Evolutionary conservation across 2,888 invertebrate genomes (phyloP), one percentile per base, ranked within the genome.

Genomic region (Oligia strigilis): DNA sequence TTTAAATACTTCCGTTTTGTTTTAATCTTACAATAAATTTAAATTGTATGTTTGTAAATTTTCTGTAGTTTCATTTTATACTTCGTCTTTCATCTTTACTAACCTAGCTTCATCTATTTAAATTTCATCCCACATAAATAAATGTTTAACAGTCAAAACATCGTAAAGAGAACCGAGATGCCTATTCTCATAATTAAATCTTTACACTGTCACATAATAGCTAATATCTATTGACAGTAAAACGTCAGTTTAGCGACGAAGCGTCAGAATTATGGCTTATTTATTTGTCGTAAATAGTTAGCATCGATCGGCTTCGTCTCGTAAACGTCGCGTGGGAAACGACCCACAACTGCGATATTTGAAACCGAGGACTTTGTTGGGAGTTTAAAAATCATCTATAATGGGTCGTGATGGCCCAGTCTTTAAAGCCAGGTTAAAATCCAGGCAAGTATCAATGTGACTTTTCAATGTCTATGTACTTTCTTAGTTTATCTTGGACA

Each of bases 241-340:
- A 84, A 62, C 71, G 90, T 85, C 86, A 90, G 77, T 87, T 80
- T 84, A 87, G 86, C 83, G 85, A 79, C 80, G 73, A 79, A 83
- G 85, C 82, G 87, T 84, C 85, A 85, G 85, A 86, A 87, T 86
- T 82, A 89, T 82, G 84, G 85, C 75, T 83, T 80, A 85, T 91
- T 89, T 84, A 89, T 88, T 80, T 81, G 88, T 90, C 91, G 88
- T 91, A 91, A 91, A 91, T 91, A 90, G 84, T 87, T 81, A 85
- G 77, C 82, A 88, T 89, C 87, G 89, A 90, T 89, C 81, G 78
- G 49, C 43, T 75, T 66, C 80, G 87, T 81, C 74, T 85, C 82
- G 87, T 90, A 87, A 91, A 91, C 70, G 83, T 85, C 76, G 82
- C 83, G 78, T 78, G 88, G 77, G 87, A 71, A 86, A 85, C 79